These are phyloP conservation scores for Pteronotus mesoamericanus DNA, from an alignment of 2,797 vertebrate genomes.

Conservation along the genomic window DNA sequence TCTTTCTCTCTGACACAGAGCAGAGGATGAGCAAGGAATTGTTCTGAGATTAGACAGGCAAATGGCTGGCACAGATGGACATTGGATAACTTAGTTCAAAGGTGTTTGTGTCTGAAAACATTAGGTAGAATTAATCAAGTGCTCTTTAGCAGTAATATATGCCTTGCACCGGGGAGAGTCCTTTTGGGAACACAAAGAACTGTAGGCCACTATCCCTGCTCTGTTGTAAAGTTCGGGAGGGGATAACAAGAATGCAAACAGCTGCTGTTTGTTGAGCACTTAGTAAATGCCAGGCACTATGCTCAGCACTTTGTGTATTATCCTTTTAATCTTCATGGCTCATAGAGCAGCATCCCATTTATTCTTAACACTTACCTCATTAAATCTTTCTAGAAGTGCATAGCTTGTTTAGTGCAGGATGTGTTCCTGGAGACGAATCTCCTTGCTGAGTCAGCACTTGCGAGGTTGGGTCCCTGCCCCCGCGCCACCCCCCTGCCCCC, in stretches of 20 bases:
- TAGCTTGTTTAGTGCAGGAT: background rate
- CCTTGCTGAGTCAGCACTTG: background rate
- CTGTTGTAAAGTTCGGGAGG: background rate
- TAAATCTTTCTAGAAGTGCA: background rate
- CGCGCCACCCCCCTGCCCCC: rapidly evolving
- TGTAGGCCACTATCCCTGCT: background rate
- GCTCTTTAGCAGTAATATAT: background rate
- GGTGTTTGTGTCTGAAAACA: background rate
- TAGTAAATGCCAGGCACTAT: background rate
- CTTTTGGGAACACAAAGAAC: background rate
- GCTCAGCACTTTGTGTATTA: background rate
- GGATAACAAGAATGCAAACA: background rate
- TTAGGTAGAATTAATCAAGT: background rate
- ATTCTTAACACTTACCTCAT: background rate
- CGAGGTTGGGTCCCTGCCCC: rapidly evolving
- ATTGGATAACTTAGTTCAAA: background rate
- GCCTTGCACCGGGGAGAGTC: background rate
- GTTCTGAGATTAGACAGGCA: background rate
- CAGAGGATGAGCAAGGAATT: background rate
- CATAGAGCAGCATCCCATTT: background rate
- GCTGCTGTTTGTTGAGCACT: background rate
- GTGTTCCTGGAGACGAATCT: background rate
- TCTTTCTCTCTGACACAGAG: background rate
- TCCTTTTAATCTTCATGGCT: background rate
- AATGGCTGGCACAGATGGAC: background rate